Evolutionary conservation across 2,797 vertebrate species (phyloP).

Genomic region (Sebastes umbrosus): DNA sequence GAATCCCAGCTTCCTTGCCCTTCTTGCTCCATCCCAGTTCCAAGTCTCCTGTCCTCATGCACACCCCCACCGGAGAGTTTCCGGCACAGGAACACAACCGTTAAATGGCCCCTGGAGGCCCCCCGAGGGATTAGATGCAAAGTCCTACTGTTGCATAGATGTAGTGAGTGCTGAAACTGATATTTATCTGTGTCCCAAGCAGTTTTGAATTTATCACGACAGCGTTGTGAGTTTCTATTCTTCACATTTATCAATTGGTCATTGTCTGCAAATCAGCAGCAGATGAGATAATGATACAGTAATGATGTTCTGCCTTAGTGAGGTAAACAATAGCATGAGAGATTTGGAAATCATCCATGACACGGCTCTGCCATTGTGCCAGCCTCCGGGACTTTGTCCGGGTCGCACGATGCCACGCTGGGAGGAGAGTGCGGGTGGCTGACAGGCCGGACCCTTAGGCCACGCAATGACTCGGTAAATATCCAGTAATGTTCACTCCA

Average conservation of each 20-base stretch:
- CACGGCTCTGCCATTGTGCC: not conserved
- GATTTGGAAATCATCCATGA: slow-evolving; percentile 29
- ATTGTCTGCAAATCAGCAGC: slow-evolving; percentile 22
- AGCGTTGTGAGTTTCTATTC: not conserved
- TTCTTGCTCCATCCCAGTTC: slow-evolving; percentile 32
- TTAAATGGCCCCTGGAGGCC: slow-evolving; percentile 47
- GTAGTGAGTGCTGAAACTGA: slow-evolving; percentile 11
- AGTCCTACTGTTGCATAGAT: slow-evolving; percentile 17
- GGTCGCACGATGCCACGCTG: not conserved
- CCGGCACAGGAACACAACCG: slow-evolving; percentile 50
- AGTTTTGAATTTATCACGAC: slow-evolving; percentile 3
- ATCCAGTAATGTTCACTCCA: slow-evolving; percentile 44
- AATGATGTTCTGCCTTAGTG: slow-evolving; percentile 17
- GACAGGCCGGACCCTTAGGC: slow-evolving; percentile 4
- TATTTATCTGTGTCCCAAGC: slow-evolving; percentile 8
- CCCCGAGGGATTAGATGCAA: slow-evolving; percentile 43
- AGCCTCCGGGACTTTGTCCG: slow-evolving; percentile 7
- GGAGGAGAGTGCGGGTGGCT: not conserved
- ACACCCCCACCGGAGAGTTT: slow-evolving; percentile 29
- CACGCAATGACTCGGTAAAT: slow-evolving; percentile 29
- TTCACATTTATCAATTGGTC: slow-evolving; percentile 1
- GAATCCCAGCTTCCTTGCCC: slow-evolving; percentile 54
- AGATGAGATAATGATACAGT: slow-evolving; percentile 25
- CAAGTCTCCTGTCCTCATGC: slow-evolving; percentile 19
- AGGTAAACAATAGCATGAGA: slow-evolving; percentile 13